phyloP scores from a whole-genome alignment of 2,888 invertebrate species.

The Drosophila putrida region DNA sequence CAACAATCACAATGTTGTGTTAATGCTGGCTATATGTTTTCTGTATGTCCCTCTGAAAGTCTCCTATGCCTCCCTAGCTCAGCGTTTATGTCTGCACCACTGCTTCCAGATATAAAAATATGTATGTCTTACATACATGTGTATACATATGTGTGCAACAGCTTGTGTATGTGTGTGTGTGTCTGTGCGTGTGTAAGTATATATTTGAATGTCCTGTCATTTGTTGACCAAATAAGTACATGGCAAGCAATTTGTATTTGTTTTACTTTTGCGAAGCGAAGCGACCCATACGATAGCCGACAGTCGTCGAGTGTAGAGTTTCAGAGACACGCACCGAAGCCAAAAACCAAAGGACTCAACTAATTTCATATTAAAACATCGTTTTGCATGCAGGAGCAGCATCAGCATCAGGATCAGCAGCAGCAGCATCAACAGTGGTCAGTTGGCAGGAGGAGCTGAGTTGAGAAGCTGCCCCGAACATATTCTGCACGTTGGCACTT shows the following conservation, averaged over 20 bases:
- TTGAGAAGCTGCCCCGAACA: constrained; percentile 13
- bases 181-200: constrained; percentile 7
- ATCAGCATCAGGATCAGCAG: constrained; percentile 37
- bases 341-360: constrained; percentile 81
- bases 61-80: constrained; percentile 16
- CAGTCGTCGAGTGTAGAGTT: not conserved
- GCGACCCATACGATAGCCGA: constrained; percentile 25
- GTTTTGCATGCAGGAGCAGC: constrained; percentile 81
- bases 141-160: too few relatives aligned
- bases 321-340: constrained; percentile 61
- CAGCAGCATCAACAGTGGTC: constrained; percentile 32
- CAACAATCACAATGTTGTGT: constrained; percentile 81
- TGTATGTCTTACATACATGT: not conserved
- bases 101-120: not conserved
- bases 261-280: constrained; percentile 63
- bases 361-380: constrained; percentile 82
- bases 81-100: constrained; percentile 10
- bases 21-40: constrained; percentile 76
- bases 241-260: constrained; percentile 82
- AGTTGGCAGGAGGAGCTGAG: constrained; percentile 3
- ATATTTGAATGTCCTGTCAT: constrained; percentile 73
- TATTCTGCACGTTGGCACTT: constrained; percentile 56
- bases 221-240: constrained; percentile 83
- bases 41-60: constrained; percentile 25
- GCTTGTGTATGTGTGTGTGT: constrained; percentile 9